Evolutionary conservation across 1,140 invertebrate genomes (phyloP).

Genomic region (Habropoda laboriosa): DNA sequence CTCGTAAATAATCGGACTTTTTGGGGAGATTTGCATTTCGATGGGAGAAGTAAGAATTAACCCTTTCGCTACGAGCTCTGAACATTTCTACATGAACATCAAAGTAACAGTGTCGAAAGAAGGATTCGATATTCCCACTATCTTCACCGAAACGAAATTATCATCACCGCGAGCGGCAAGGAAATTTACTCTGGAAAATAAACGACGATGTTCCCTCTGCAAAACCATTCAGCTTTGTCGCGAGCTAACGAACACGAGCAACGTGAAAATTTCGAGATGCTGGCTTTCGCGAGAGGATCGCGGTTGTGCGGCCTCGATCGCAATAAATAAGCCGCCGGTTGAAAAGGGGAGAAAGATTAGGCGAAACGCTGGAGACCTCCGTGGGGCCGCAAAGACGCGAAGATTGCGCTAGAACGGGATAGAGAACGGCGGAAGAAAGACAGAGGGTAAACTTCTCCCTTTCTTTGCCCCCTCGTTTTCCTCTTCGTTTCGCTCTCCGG

Average conservation of each 20-base stretch:
- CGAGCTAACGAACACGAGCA: too few relatives aligned
- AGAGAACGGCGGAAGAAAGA: neutral
- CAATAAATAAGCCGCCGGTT: slow-evolving; percentile 22
- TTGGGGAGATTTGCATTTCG: too few relatives aligned
- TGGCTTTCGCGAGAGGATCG: neutral
- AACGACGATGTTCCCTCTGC: too few relatives aligned
- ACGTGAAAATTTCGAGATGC: slow-evolving; percentile 22
- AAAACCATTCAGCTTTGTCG: neutral
- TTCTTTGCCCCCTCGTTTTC: neutral
- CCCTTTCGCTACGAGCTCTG: too few relatives aligned
- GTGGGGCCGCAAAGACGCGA: neutral
- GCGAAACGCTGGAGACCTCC: neutral
- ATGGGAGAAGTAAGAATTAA: too few relatives aligned
- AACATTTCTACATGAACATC: too few relatives aligned
- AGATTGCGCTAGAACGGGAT: slow-evolving; percentile 4
- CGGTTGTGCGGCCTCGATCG: neutral
- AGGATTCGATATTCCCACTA: too few relatives aligned
- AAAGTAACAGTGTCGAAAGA: too few relatives aligned
- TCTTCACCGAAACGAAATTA: neutral
- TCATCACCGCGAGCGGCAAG: neutral
- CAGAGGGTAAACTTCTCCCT: neutral
- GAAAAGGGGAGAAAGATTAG: slow-evolving; percentile 28
- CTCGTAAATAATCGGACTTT: too few relatives aligned
- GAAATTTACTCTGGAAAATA: neutral
- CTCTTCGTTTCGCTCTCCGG: neutral